Base-by-base conservation (phyloP, 2,113 vertebrate genomes). In the Laticauda laticaudata region DNA sequence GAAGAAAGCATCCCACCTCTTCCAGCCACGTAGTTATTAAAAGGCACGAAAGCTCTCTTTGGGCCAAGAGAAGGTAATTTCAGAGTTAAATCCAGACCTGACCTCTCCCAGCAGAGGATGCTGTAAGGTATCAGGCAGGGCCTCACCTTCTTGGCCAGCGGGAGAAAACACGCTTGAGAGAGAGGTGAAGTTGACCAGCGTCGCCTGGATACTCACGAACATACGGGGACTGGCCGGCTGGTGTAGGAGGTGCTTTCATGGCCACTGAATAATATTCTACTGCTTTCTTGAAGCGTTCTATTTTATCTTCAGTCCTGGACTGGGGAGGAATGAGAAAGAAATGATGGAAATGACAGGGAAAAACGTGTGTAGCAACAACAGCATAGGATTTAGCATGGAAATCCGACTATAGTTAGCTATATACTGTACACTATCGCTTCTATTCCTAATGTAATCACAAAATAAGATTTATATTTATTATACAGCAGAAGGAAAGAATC, bases 291-390 rank as follows among this genome's bases (percentile, higher is more conserved):
- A 99, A 99, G 81, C 98, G 97, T 90, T 98, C 98, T 69, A 99
- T 98, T 95, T 99, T 99, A 97, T 99, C 98, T 97, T 99, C 98
- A 96, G 98, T 99, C 91, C 98, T 98, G 95, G 98, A 99, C 99
- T 99, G 95, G 15, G 55, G 88, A 56, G 48, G 54, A 93, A 85
- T n/a, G 69, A 90, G 51, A 92, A 10, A 29, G 39, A 75, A 59
- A 90, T 29, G 39, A 56, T 26, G 69, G n/a, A 43, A 55, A 85
- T 56, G 10, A 55, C 10, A 45, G 85, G 14, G 3, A 20, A 9
- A 89, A 51, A 69, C 26, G 26, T 61, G 11, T 4, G 21, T 23
- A 43, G 45, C 88, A 86, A 24, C 4, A 56, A 18, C n/a, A 55
- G 59, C 23, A 53, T 87, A 45, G 45, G 23, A 55, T 54, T 92